Conservation (phyloP, 2,888 invertebrate species). For the Pristionchus fissidentatus region DNA sequence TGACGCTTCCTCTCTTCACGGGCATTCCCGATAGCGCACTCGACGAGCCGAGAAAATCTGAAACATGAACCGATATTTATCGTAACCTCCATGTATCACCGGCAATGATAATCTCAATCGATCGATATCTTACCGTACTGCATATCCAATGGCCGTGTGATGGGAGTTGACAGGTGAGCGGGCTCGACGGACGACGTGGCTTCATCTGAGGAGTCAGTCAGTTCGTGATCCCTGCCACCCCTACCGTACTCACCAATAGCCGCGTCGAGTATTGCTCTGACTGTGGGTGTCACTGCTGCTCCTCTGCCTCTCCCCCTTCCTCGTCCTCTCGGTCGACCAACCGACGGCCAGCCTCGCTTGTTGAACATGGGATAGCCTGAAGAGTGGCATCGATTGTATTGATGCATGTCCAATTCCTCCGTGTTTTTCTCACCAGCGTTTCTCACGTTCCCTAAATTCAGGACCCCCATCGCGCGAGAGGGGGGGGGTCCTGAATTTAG, state of each 20-base stretch:
- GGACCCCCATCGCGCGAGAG: no score
- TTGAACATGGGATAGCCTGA: neutral
- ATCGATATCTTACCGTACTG: neutral
- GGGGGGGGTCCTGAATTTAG: no score
- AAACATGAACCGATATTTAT: neutral
- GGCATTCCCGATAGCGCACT: no score
- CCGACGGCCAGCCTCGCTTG: no score
- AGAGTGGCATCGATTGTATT: no score
- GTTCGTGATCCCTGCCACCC: no score
- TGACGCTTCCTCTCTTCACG: neutral
- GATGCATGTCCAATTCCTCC: no score
- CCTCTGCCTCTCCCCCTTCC: constrained; percentile 19
- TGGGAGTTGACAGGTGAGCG: neutral
- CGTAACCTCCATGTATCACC: neutral
- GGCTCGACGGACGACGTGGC: neutral
- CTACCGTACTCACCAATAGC: neutral
- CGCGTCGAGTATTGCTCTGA: constrained; percentile 4
- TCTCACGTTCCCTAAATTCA: no score
- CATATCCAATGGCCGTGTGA: neutral
- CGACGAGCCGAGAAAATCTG: neutral
- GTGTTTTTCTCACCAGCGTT: no score
- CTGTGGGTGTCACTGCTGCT: neutral
- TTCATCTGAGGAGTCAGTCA: neutral
- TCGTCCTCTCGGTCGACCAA: no score
- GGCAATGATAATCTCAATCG: neutral